Evolutionary conservation across 2,797 vertebrate genomes (phyloP).

Genomic region (Sebastes ruberrimus): DNA sequence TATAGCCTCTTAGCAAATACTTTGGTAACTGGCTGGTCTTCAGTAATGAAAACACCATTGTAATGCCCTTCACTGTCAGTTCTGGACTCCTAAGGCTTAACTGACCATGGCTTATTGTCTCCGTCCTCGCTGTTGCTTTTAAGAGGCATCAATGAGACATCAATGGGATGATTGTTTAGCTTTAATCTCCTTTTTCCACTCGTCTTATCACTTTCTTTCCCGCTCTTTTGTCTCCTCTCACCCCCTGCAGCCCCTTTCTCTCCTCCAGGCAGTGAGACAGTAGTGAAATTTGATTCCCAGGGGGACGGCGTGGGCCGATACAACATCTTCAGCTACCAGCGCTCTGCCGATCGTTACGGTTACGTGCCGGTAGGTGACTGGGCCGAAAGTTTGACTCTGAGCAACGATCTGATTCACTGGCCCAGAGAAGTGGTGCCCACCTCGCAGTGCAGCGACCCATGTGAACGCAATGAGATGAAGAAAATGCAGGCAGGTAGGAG

Average conservation of each 20-base stretch:
- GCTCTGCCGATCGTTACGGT: conserved; percentile 82
- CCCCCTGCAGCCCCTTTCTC: conserved; percentile 89
- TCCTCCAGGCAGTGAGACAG: conserved; percentile 87
- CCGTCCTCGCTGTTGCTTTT: conserved; percentile 42
- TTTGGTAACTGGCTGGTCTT: conserved; percentile 45
- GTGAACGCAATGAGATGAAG: conserved; percentile 98
- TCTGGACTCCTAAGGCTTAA: conserved; percentile 47
- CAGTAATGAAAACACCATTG: conserved; percentile 56
- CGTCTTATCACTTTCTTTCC: conserved; percentile 35
- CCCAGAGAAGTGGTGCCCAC: conserved; percentile 87
- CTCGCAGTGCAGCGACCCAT: conserved; percentile 98
- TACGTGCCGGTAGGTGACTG: conserved; percentile 96
- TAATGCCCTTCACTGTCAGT: conserved; percentile 43
- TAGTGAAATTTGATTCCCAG: conserved; percentile 94
- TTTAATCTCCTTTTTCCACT: conserved; percentile 50
- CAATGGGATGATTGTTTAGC: conserved; percentile 50
- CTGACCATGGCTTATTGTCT: conserved; percentile 54
- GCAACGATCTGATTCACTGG: conserved; percentile 91
- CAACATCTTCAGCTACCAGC: conserved; percentile 98
- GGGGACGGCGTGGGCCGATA: conserved; percentile 96
- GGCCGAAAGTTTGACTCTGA: conserved; percentile 92
- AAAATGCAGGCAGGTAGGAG: conserved; percentile 95
- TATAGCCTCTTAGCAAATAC: conserved; percentile 65
- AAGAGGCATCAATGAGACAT: conserved; percentile 56
- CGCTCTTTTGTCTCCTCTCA: conserved; percentile 20